These are phyloP conservation scores for Leptosomus discolor DNA, from an alignment of 2,113 vertebrate species.

Conservation along the genomic window DNA sequence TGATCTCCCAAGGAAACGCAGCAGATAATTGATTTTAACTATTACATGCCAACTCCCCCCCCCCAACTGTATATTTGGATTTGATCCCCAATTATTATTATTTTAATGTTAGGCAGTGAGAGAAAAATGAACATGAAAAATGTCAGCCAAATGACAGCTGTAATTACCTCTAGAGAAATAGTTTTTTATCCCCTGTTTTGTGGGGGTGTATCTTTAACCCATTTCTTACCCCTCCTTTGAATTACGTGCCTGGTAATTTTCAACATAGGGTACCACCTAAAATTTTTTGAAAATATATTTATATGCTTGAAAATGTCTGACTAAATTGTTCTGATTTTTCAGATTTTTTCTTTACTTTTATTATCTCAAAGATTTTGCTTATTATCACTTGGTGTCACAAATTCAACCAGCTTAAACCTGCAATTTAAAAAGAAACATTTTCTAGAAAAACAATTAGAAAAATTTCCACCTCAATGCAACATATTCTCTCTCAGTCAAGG, in stretches of 20 bases:
- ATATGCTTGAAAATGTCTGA: neutral
- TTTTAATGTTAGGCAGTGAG: neutral
- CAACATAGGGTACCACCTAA: neutral
- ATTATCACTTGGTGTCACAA: neutral
- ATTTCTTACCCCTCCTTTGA: neutral
- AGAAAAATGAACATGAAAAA: neutral
- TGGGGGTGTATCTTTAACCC: neutral
- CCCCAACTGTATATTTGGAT: neutral
- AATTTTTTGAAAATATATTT: neutral
- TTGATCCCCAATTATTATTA: neutral
- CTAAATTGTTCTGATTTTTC: neutral
- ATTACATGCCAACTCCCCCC: neutral
- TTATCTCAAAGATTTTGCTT: neutral
- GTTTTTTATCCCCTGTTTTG: neutral
- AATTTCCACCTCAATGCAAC: neutral
- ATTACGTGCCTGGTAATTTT: neutral
- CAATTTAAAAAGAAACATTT: neutral
- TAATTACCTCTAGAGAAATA: neutral
- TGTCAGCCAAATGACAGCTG: neutral
- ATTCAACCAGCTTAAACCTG: neutral
- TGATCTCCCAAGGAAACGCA: neutral
- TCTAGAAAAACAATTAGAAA: neutral
- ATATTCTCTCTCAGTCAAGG: neutral
- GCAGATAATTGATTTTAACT: neutral
- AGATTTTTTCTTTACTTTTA: neutral